phyloP scores from a whole-genome alignment of 2,797 vertebrate genomes.

The Schizopygopsis pylzovi region DNA sequence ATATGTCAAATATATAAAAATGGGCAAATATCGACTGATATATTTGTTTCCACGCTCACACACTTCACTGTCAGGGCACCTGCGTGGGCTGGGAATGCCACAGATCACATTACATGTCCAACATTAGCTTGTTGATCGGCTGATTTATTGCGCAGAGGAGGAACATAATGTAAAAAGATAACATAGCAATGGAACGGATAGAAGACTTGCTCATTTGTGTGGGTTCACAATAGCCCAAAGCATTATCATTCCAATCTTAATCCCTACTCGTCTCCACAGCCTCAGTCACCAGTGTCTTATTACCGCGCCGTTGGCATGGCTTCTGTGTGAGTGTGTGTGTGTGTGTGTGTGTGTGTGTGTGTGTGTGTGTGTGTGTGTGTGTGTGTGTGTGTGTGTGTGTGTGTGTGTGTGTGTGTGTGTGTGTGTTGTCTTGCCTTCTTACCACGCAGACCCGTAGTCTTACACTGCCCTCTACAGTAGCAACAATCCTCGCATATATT shows the following conservation, averaged over 20 bases:
- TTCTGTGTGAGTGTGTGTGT: constrained; percentile 28
- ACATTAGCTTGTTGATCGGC: constrained; percentile 65
- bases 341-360: constrained; percentile 18
- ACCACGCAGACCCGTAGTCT: constrained; percentile 67
- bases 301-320: constrained; percentile 61
- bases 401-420: not conserved
- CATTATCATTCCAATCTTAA: constrained; percentile 76
- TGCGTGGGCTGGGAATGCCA: constrained; percentile 43
- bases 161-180: constrained; percentile 75
- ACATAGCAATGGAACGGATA: constrained; percentile 69
- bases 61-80: constrained; percentile 23
- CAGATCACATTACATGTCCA: constrained; percentile 56
- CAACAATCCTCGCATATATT: not conserved
- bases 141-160: constrained; percentile 67
- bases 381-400: constrained; percentile 25
- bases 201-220: constrained; percentile 65
- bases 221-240: constrained; percentile 69
- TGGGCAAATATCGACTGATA: not conserved
- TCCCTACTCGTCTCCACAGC: constrained; percentile 71
- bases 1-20: not conserved
- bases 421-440: constrained; percentile 9
- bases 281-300: constrained; percentile 73
- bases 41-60: not conserved
- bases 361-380: constrained; percentile 47
- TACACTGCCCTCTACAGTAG: constrained; percentile 85